Conservation (phyloP, 2,113 vertebrate species). For the Argyrosomus japonicus region DNA sequence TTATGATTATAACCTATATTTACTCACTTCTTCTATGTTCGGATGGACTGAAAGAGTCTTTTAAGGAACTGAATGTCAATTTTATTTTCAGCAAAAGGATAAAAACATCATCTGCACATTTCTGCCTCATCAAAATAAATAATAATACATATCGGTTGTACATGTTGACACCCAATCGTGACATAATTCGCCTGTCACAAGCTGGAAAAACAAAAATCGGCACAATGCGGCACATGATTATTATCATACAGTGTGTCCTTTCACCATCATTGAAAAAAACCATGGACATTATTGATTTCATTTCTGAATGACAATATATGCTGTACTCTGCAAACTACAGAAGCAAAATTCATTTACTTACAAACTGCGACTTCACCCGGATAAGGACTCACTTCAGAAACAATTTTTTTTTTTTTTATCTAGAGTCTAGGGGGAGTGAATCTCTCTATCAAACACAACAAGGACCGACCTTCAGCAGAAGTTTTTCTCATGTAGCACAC, state of each 20-base stretch:
- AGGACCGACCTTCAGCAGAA: slow-evolving; percentile 39
- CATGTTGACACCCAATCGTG: slow-evolving; percentile 76
- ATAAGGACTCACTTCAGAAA: slow-evolving; percentile 60
- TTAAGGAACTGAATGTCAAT: slow-evolving; percentile 79
- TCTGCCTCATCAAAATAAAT: slow-evolving; percentile 82
- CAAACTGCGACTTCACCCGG: slow-evolving; percentile 60
- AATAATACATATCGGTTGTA: slow-evolving; percentile 77
- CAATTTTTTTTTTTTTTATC: not conserved
- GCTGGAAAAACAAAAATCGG: slow-evolving; percentile 48
- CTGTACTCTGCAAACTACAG: slow-evolving; percentile 73
- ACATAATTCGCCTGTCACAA: slow-evolving; percentile 55
- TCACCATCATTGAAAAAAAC: slow-evolving; percentile 61
- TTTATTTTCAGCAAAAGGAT: slow-evolving; percentile 84
- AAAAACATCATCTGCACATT: slow-evolving; percentile 82
- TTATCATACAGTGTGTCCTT: slow-evolving; percentile 74
- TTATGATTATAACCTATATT: not conserved
- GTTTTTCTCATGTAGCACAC: slow-evolving; percentile 15
- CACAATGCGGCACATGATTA: slow-evolving; percentile 59
- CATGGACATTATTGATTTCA: slow-evolving; percentile 56
- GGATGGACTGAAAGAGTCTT: slow-evolving; percentile 51
- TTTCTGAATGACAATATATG: slow-evolving; percentile 68
- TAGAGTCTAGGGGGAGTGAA: slow-evolving; percentile 34
- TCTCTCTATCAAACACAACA: slow-evolving; percentile 59
- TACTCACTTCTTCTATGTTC: not conserved
- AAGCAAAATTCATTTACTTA: slow-evolving; percentile 76